These are phyloP conservation scores for Kryptolebias ocellatus DNA, from an alignment of 2,797 vertebrate species.

Conservation along the genomic window DNA sequence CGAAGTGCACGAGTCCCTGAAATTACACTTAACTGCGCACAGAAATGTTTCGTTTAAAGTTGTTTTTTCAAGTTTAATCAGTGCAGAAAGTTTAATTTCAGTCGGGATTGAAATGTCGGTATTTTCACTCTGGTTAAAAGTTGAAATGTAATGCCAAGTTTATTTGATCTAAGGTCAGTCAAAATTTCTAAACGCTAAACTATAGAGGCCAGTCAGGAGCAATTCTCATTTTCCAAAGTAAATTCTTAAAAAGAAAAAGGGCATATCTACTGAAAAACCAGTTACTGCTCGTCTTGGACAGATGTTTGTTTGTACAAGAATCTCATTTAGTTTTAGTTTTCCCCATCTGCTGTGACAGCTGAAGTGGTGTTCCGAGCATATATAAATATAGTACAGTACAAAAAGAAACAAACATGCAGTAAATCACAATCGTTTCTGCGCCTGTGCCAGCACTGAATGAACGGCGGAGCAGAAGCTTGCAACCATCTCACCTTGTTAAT, in stretches of 20 bases:
- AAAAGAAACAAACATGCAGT: slow-evolving; percentile 25
- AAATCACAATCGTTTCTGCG: slow-evolving; percentile 50
- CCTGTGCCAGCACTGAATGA: slow-evolving; percentile 36
- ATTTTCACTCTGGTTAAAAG: not conserved
- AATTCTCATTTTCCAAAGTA: slow-evolving; percentile 7
- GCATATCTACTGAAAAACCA: not conserved
- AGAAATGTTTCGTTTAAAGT: not conserved
- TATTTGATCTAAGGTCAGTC: not conserved
- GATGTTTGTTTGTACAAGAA: not conserved
- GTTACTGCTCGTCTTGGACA: slow-evolving; percentile 9
- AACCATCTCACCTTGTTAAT: slow-evolving; percentile 37
- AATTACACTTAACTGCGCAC: not conserved
- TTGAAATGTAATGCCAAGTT: too few species aligned
- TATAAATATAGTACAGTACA: not conserved
- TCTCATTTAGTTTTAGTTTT: not conserved
- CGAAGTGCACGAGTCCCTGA: not conserved
- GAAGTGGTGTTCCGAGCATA: slow-evolving; percentile 11
- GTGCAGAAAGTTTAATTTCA: slow-evolving; percentile 7
- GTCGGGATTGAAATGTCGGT: slow-evolving; percentile 8
- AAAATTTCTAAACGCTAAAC: not conserved
- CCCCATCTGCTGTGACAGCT: not conserved
- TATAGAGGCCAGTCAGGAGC: slow-evolving; percentile 13
- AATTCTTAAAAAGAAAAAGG: not conserved
- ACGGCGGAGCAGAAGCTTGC: slow-evolving; percentile 31
- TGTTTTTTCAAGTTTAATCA: slow-evolving; percentile 8